phyloP scores from a whole-genome alignment of 92 coral and sea anemone genomes.

The Umimayanthus kanabou region DNA sequence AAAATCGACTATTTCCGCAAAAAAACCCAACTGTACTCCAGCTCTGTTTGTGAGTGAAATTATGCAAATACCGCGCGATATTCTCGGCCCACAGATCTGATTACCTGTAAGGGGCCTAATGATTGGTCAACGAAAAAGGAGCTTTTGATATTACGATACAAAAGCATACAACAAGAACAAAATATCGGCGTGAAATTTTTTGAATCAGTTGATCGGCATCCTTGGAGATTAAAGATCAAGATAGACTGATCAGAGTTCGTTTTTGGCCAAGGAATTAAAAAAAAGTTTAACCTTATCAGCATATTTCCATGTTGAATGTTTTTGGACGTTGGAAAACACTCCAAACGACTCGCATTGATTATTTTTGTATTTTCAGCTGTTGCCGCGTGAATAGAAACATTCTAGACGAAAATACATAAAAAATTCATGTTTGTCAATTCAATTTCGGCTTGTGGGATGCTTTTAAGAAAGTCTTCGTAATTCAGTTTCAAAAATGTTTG shows the following conservation, averaged over 20 bases:
- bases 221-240: constrained; percentile 31
- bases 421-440: constrained; percentile 15
- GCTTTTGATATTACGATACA: constrained; percentile 28
- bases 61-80: constrained; percentile 41
- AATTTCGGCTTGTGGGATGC: constrained; percentile 9
- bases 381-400: neutral
- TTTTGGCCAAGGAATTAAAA: neutral
- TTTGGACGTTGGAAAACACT: neutral
- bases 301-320: neutral
- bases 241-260: constrained; percentile 1
- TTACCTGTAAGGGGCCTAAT: neutral
- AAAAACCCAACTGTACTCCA: constrained; percentile 11
- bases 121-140: constrained; percentile 28
- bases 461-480: neutral
- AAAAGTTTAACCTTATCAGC: neutral
- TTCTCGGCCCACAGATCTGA: constrained; percentile 28
- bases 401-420: constrained; percentile 26
- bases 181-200: constrained; percentile 23
- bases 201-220: constrained; percentile 2
- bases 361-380: constrained; percentile 29
- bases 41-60: neutral
- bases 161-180: constrained; percentile 27
- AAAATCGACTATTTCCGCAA: constrained; percentile 1
- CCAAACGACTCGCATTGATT: neutral
- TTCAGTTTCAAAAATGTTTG: constrained; percentile 23